phyloP scores from a whole-genome alignment of 2,113 vertebrate species.

The Chamaea fasciata region DNA sequence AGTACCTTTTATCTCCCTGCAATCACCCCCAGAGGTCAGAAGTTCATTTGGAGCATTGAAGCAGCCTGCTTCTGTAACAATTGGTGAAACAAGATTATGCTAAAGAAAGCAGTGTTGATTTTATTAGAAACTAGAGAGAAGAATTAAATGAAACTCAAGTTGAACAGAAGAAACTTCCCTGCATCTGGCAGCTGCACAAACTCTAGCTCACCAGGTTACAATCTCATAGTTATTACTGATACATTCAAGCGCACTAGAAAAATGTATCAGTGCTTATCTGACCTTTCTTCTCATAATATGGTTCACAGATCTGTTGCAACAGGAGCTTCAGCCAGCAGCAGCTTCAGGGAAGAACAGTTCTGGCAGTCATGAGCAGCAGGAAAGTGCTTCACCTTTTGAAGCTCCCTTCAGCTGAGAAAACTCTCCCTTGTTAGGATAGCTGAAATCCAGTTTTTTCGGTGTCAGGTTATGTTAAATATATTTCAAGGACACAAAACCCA shows the following conservation, averaged over 20 bases:
- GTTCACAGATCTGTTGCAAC: neutral
- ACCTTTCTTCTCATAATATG: conserved; percentile 24
- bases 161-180: neutral
- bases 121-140: neutral
- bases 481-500: neutral
- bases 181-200: neutral
- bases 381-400: neutral
- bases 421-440: neutral
- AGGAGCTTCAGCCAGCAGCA: neutral
- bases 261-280: conserved; percentile 10
- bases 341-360: neutral
- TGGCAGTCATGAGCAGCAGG: neutral
- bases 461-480: neutral
- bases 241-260: neutral
- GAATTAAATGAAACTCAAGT: neutral
- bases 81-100: neutral
- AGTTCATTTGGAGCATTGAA: neutral
- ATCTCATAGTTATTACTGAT: neutral
- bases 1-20: neutral
- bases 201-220: neutral
- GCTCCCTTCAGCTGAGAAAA: conserved; percentile 22
- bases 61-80: neutral
- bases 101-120: conserved; percentile 12
- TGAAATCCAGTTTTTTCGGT: neutral
- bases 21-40: neutral